phyloP scores from a whole-genome alignment of 2,113 vertebrate species.

The Alaudala cheleensis region DNA sequence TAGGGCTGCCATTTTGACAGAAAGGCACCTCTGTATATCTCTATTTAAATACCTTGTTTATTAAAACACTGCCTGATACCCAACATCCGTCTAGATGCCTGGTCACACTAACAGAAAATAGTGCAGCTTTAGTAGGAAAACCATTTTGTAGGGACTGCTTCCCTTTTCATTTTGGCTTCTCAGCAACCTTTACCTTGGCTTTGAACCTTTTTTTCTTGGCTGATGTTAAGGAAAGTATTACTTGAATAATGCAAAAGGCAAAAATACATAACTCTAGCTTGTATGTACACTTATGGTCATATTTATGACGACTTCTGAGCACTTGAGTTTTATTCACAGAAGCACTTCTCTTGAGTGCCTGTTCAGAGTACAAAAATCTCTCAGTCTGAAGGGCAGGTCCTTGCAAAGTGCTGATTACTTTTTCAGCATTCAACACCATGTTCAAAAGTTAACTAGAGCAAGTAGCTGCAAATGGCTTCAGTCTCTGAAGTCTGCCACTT shows the following conservation, averaged over 20 bases:
- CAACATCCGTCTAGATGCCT: neutral
- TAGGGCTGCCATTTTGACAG: neutral
- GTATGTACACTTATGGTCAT: neutral
- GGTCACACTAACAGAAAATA: neutral
- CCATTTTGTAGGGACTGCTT: neutral
- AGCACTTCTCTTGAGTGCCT: neutral
- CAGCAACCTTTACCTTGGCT: neutral
- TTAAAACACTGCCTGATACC: neutral
- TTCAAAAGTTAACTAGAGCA: neutral
- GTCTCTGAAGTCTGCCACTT: neutral
- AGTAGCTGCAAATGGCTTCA: neutral
- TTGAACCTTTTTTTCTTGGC: neutral
- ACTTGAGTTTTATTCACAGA: neutral
- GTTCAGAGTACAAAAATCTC: neutral
- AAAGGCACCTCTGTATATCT: neutral
- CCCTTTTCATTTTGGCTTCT: neutral
- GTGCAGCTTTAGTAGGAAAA: neutral
- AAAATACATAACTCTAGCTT: neutral
- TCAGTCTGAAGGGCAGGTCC: neutral
- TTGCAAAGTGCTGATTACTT: neutral
- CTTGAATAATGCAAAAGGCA: neutral
- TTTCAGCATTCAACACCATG: neutral
- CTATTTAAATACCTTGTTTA: neutral
- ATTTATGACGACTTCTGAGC: neutral
- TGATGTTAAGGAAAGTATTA: neutral